phyloP scores from a whole-genome alignment of 2,113 vertebrate genomes.

The Cebidichthys violaceus region DNA sequence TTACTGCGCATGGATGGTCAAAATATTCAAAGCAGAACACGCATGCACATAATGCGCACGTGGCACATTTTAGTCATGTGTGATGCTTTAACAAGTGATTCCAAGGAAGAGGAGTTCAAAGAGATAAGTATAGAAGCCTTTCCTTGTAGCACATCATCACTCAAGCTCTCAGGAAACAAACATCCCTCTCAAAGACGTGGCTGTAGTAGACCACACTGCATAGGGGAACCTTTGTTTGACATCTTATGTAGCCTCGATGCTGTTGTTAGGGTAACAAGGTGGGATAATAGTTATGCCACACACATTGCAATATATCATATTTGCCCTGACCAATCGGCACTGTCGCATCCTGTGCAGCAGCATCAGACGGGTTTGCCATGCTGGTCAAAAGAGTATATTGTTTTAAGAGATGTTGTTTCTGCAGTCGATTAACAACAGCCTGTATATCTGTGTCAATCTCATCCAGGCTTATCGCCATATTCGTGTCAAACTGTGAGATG shows the following conservation, averaged over 20 bases:
- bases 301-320: neutral
- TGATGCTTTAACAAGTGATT: constrained; percentile 26
- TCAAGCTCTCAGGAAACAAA: constrained; percentile 9
- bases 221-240: neutral
- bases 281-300: neutral
- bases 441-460: neutral
- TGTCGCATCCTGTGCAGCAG: neutral
- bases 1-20: neutral
- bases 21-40: neutral
- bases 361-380: neutral
- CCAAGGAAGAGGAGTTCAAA: constrained; percentile 38
- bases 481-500: no score
- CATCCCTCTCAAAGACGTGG: neutral
- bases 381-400: neutral
- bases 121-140: constrained; percentile 28
- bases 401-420: neutral
- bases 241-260: neutral
- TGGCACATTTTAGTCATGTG: constrained; percentile 10
- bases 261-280: neutral
- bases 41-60: neutral
- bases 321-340: neutral
- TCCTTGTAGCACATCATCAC: constrained; percentile 17
- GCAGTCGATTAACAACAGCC: neutral
- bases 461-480: neutral
- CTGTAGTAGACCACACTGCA: neutral